Base-by-base conservation (phyloP, 2,113 vertebrate genomes). In the Bos javanicus region DNA sequence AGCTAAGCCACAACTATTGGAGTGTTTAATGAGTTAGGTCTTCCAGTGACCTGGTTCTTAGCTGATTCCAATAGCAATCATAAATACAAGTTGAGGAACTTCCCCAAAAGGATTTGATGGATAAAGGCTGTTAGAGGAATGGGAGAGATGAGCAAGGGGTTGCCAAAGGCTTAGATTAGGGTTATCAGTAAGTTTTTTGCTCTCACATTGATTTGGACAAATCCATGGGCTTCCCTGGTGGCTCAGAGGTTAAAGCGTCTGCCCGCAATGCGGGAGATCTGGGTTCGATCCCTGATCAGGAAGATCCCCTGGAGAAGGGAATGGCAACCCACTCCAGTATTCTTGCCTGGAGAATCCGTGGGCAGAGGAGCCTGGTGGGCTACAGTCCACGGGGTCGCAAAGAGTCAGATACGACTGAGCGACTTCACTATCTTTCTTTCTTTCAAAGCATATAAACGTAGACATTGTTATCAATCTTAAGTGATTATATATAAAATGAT, bases 1-100 rank as follows among this genome's bases (percentile, higher is more conserved):
- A 36, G 43, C 90, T 88, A 60, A 95, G 64, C 11, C 67, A 62
- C 50, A 82, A 1, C 76, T 11, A 9, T 87, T 36, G 33, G 36
- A 50, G 8, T 86, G n/a, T 39, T 56, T 87, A 59, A 81, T 94
- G 54, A 97, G 56, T n/a, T 59, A 52, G 82, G 30, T 52, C 30
- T 39, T 97, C 64, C 90, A 84, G 46, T 85, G 78, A 56, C 76
- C 60, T 95, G 80, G 23, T 48, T 94, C 94, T 83, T 60, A 54
- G 94, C 78, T 33, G 46, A 59, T 81, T 81, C 14, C 10, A 52
- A 14, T 46, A 50, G 4, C 76, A 97, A 48, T 87, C 30, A 0
- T 88, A 57, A 78, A 87, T 95, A 33, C 16, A 94, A 82, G 43
- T n/a, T 60, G 30, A 46, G 0, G 48, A 84, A 92, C 57, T 43